These are phyloP conservation scores for Anastrepha ludens DNA, from an alignment of 1,140 invertebrate species.

Conservation along the genomic window DNA sequence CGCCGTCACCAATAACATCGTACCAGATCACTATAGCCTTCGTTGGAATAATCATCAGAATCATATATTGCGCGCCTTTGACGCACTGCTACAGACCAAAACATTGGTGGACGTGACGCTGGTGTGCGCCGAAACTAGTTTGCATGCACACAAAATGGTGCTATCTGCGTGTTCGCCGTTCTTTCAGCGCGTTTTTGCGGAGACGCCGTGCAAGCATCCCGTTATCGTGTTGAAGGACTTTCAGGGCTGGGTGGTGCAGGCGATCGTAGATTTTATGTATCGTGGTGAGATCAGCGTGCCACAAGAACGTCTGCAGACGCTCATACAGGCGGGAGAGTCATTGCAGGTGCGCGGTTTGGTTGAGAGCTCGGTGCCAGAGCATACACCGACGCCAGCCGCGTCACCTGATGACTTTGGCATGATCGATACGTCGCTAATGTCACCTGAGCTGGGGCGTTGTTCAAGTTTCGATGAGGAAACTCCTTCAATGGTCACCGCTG, in stretches of 20 bases:
- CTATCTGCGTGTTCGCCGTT: conserved; percentile 93
- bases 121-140: conserved; percentile 87
- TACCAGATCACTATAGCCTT: conserved; percentile 89
- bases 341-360: conserved; percentile 87
- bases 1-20: conserved; percentile 72
- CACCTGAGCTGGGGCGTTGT: conserved; percentile 59
- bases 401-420: conserved; percentile 77
- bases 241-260: conserved; percentile 88
- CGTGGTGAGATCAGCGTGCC: conserved; percentile 90
- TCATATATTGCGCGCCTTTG: conserved; percentile 89
- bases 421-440: conserved; percentile 66
- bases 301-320: conserved; percentile 85
- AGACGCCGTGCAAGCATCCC: conserved; percentile 94
- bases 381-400: conserved; percentile 79
- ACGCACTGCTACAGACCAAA: conserved; percentile 87
- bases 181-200: conserved; percentile 90
- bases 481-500: conserved; percentile 65
- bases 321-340: conserved; percentile 90
- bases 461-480: conserved; percentile 69
- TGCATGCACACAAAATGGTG: conserved; percentile 92
- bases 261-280: conserved; percentile 94
- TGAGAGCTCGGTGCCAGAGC: conserved; percentile 80
- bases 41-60: conserved; percentile 94
- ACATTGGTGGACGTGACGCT: conserved; percentile 91
- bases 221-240: conserved; percentile 94